Evolutionary conservation across 2,888 invertebrate species (phyloP).

Genomic region (Hemithea aestivaria): DNA sequence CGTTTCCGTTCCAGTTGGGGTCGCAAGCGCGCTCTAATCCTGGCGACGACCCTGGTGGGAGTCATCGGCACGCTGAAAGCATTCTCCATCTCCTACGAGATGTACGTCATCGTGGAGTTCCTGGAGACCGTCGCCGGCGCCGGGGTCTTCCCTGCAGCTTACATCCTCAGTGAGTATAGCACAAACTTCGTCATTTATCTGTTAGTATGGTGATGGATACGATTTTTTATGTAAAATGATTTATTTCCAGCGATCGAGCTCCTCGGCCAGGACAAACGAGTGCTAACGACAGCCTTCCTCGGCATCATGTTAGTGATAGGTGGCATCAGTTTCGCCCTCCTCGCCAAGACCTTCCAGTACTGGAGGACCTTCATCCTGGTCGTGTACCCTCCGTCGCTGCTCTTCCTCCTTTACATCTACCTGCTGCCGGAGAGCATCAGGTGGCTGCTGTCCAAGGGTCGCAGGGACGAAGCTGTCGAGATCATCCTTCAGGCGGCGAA

Average conservation of each 20-base stretch:
- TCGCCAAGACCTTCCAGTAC: slow-evolving; percentile 83
- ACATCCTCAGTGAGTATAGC: slow-evolving; percentile 63
- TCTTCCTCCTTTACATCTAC: slow-evolving; percentile 84
- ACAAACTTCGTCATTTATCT: not conserved
- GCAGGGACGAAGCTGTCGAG: slow-evolving; percentile 81
- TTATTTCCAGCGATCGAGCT: slow-evolving; percentile 62
- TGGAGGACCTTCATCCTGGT: slow-evolving; percentile 85
- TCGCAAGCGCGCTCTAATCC: slow-evolving; percentile 58
- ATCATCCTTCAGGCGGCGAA: slow-evolving; percentile 82
- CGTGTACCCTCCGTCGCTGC: slow-evolving; percentile 83
- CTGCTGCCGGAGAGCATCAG: slow-evolving; percentile 87
- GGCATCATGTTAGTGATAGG: slow-evolving; percentile 81
- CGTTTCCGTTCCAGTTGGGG: slow-evolving; percentile 52
- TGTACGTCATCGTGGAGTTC: slow-evolving; percentile 79
- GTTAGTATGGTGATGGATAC: no score
- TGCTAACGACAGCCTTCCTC: slow-evolving; percentile 63
- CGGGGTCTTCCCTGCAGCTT: slow-evolving; percentile 79
- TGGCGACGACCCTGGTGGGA: slow-evolving; percentile 63
- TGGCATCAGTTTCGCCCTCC: slow-evolving; percentile 82
- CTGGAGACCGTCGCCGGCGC: slow-evolving; percentile 78
- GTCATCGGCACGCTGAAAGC: slow-evolving; percentile 76
- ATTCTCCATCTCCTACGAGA: slow-evolving; percentile 78
- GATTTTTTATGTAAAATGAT: slow-evolving; percentile 1
- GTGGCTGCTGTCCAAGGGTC: slow-evolving; percentile 86
- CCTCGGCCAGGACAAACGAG: slow-evolving; percentile 65